These are phyloP conservation scores for Archivesica marissinica DNA, from an alignment of 1,140 invertebrate species.

Conservation along the genomic window DNA sequence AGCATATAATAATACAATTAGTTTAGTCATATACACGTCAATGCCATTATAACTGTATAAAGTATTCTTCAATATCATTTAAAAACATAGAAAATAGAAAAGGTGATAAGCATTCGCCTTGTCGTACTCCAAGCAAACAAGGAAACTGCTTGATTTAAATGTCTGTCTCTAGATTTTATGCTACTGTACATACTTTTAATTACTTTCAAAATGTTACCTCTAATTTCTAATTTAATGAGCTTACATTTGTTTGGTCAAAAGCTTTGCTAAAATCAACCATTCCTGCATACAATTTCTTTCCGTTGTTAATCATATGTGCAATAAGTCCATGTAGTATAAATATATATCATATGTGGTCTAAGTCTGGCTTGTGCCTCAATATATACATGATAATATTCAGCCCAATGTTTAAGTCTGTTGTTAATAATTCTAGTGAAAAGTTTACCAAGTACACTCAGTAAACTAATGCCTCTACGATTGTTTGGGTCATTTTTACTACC, in stretches of 20 bases:
- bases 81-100: constrained; percentile 61
- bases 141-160: constrained; percentile 19
- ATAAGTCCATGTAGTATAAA: constrained; percentile 60
- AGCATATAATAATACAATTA: constrained; percentile 49
- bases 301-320: constrained; percentile 24
- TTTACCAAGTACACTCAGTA: constrained; percentile 28
- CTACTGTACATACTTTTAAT: constrained; percentile 53
- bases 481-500: constrained; percentile 1
- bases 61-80: constrained; percentile 51
- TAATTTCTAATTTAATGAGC: constrained; percentile 30
- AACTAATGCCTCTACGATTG: constrained; percentile 35
- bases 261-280: constrained; percentile 58
- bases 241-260: constrained; percentile 54
- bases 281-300: constrained; percentile 40
- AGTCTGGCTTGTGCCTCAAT: constrained; percentile 31
- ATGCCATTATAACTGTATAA: constrained; percentile 1
- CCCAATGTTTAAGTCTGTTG: constrained; percentile 44
- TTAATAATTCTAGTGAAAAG: constrained; percentile 38
- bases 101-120: constrained; percentile 66
- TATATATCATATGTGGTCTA: constrained; percentile 58
- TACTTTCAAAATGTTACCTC: constrained; percentile 57
- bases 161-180: constrained; percentile 49
- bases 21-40: constrained; percentile 36
- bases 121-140: constrained; percentile 52
- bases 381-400: constrained; percentile 17